Conservation (phyloP, 2,888 invertebrate species). For the Megamerina dolium region DNA sequence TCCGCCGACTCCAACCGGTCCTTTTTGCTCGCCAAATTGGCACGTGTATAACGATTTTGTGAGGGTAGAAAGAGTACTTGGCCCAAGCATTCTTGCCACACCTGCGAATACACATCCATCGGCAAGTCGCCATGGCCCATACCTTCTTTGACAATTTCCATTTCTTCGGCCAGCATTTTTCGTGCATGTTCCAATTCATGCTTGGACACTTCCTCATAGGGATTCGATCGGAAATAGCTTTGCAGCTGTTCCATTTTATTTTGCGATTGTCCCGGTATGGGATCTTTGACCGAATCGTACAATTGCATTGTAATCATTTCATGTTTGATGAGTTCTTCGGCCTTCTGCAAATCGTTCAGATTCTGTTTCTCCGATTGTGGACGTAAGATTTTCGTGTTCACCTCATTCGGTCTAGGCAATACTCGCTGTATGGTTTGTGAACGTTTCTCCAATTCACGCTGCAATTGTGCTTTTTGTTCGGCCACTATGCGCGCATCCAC, state of each 20-base stretch:
- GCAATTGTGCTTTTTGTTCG: constrained; percentile 63
- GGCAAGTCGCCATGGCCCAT: constrained; percentile 95
- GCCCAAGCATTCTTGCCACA: constrained; percentile 94
- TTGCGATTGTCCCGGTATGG: constrained; percentile 51
- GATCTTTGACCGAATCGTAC: constrained; percentile 79
- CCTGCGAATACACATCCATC: constrained; percentile 85
- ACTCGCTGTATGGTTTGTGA: constrained; percentile 82
- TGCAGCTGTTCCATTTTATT: constrained; percentile 58
- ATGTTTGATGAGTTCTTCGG: constrained; percentile 91
- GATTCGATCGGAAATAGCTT: constrained; percentile 78
- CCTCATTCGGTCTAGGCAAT: constrained; percentile 77
- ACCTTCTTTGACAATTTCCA: constrained; percentile 82
- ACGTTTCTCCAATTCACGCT: constrained; percentile 58
- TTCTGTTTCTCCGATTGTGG: constrained; percentile 70
- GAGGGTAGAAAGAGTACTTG: constrained; percentile 89
- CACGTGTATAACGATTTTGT: constrained; percentile 87
- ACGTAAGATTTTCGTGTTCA: constrained; percentile 76
- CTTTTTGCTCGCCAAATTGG: constrained; percentile 91
- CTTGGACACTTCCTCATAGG: constrained; percentile 67
- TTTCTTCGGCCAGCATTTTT: constrained; percentile 67
- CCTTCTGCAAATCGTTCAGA: constrained; percentile 83
- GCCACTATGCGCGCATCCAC: constrained; percentile 65
- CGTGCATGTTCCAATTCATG: constrained; percentile 65
- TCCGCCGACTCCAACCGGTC: constrained; percentile 92
- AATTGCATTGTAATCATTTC: constrained; percentile 96